Evolutionary conservation across 2,113 vertebrate genomes (phyloP), one percentile per base, ranked within the genome.

Genomic region (Carassius auratus): DNA sequence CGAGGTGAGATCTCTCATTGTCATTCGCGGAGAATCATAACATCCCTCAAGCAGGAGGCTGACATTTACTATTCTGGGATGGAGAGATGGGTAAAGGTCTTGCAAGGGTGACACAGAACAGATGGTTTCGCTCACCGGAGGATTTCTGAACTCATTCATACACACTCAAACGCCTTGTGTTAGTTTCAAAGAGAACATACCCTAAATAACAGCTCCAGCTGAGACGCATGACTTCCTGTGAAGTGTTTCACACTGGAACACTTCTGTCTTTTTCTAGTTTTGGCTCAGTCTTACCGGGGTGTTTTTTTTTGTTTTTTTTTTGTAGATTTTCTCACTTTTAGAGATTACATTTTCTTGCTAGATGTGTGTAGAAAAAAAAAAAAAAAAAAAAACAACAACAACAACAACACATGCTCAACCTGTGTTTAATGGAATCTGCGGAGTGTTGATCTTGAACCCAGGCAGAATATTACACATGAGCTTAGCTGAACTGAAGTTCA

Each of bases 61-160:
- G 84, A 78, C 75, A 85, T 68, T 85, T 78, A 78, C 75, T 69
- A 68, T 76, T 64, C 38, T 15, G 42, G 61, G 45, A 52, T 78
- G 42, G 61, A 85, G 75, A 62, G 26, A 68, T 23, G 75, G 64
- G 36, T 76, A 69, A 68, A 76, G 84, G 55, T 85, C 59, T 68
- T 77, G 30, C 36, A 69, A 55, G 59, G 84, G 48, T 84, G 73
- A 76, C 71, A 76, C 36, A 21, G 83, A 75, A 62, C 59, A 78
- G 75, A 68, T 85, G 84, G 52, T 78, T 78, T 36, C 9, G 23
- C 74, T 55, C 84, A 45, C 84, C 30, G 3, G 75, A 78, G 84
- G 84, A 64, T 64, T 78, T 59, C 76, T 59, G 52, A 59, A 57
- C 76, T 78, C 57, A 76, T 61, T 61, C 21, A 45, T 38, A 62